phyloP scores from a whole-genome alignment of 1,140 invertebrate species.

The Parapsyche elsis region DNA sequence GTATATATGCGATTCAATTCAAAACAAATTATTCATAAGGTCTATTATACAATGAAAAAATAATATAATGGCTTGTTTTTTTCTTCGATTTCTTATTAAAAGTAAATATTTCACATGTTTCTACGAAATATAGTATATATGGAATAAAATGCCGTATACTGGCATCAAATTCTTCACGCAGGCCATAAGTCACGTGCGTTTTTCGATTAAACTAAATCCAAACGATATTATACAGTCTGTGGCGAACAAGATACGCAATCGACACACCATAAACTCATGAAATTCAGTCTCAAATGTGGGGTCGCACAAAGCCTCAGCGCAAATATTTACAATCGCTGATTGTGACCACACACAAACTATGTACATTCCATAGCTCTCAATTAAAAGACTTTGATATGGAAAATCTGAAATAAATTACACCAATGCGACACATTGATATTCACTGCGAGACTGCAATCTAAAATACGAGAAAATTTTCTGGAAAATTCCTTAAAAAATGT shows the following conservation, averaged over 20 bases:
- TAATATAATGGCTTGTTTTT: too few relatives aligned
- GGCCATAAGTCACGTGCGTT: not conserved
- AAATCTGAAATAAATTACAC: not conserved
- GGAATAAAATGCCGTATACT: not conserved
- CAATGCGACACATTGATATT: constrained; percentile 7
- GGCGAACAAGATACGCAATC: too few relatives aligned
- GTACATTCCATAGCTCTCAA: not conserved
- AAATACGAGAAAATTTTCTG: not conserved
- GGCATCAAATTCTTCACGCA: not conserved
- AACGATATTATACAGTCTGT: not conserved
- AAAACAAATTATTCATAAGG: too few relatives aligned
- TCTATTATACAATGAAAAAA: too few relatives aligned
- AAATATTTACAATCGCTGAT: constrained; percentile 3
- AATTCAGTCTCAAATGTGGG: not conserved
- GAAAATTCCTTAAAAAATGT: constrained; percentile 8
- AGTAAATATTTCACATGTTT: not conserved
- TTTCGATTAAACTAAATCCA: not conserved
- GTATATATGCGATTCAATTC: too few relatives aligned
- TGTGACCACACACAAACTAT: not conserved
- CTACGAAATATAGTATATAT: too few relatives aligned
- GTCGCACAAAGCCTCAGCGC: not conserved
- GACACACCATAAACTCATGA: not conserved
- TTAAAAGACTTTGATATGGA: too few relatives aligned
- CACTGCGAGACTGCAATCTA: too few relatives aligned
- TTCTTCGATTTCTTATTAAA: not conserved